Evolutionary conservation across 2,888 invertebrate species (phyloP), one percentile per base, ranked within the genome.

Genomic region (Dyspetes luteomarginatus): DNA sequence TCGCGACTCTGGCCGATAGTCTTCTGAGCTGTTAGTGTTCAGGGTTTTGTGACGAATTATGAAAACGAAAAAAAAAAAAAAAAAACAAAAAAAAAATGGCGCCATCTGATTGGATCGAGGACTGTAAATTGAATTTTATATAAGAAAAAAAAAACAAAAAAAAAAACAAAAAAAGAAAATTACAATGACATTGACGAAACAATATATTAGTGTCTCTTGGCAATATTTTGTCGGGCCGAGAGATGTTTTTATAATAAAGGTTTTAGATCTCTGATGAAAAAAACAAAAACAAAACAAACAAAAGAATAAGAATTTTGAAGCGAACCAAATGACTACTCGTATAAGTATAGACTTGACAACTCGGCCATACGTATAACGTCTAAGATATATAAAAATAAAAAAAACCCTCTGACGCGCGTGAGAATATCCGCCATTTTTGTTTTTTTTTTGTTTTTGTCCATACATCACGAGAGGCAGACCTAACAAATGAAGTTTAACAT

Each of bases 201-300:
- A 85, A 89, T 87, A 88, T 86, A 88, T 87, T 88, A 90, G 90
- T 87, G 88, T 90, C 85, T 88, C 90, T 88, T 89, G 90, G 89
- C 87, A 90, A 90, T 91, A 91, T 91, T 91, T 91, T 91, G 89
- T 89, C 89, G 87, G 88, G 89, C 88, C 89, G 89, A 86, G 90
- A 89, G 87, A 88, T 87, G 88, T 91, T 91, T 91, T 91, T 91
- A 91, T 90, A 89, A 90, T 84, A 88, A 88, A 85, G 88, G 88
- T 89, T 89, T 90, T 89, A 89, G 88, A 89, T 89, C 88, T 90
- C 87, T 86, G 85, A 85, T 83, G 85, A 86, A 84, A 85, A 79
- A 60, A 58, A 76, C 24, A 58, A 45, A 71, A 56, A 67, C 71
- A 74, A 77, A 84, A 71, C 17, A 69, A 65, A 72, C 62, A 78